Base-by-base conservation (phyloP, 2,113 vertebrate species). In the Polypterus bichir region DNA sequence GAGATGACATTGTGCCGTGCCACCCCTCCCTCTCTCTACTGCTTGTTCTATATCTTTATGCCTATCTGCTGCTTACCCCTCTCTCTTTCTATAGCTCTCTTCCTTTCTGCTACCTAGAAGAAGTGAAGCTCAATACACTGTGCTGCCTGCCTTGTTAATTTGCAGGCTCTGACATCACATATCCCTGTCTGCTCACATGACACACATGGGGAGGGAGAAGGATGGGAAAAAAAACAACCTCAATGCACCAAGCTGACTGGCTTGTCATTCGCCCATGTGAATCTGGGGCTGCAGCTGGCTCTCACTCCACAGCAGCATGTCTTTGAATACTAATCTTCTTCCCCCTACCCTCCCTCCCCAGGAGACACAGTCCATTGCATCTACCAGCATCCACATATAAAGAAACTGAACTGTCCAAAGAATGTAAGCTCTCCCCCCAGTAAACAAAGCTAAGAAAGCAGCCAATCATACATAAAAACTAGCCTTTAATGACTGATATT, bases 1-100 rank as follows among this genome's bases (percentile, higher is more conserved):
- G 81, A 79, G 89, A 93, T 87, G 91, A 87, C 85, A 86, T 87
- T 65, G 64, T 70, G 73, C 76, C 76, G 74, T 66, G 73, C 76
- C 76, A 73, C 66, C 71, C 72, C 70, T 72, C 69, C 49, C 66
- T 59, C 61, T 59, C 44, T 11, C 5, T 9, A 69, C 73, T 68
- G 49, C 3, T 65, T 72, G 57, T 54, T 67, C 71, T 71, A 2
- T 62, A 71, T 68, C 65, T 73, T 57, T 10, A 47, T 51, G 49
- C 53, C 6, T 53, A 9, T 7, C 52, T 46, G 44, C 53, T 11
- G 47, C 45, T 44, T 9, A 8, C 58, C 59, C 67, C 27, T 66
- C 69, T 76, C 64, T 64, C 68, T 60, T 71, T 57, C 61, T 58
- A 51, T 57, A 74, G 70, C 73, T 70, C 65, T 27, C 61, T 60